Evolutionary conservation across 30 jellyfish, hydroid and myxozoan genomes (phyloP).

Genomic region (Pelagia noctiluca): DNA sequence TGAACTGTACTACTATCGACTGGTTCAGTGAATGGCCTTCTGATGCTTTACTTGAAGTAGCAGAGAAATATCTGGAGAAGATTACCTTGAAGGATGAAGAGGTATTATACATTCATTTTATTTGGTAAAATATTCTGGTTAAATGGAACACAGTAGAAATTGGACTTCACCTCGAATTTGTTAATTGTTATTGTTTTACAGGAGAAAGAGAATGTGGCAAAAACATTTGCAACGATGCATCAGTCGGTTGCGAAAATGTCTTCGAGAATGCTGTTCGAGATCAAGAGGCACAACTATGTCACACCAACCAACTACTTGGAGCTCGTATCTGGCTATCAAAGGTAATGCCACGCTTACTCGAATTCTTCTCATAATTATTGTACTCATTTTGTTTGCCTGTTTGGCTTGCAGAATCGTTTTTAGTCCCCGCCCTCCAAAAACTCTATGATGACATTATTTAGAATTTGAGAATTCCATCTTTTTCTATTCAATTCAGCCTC

Average conservation of each 20-base stretch:
- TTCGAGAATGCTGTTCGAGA: conserved; percentile 85
- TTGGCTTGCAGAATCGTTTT: background rate
- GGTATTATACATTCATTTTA: too few species aligned
- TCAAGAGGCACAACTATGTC: conserved; percentile 91
- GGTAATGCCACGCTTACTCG: conserved; percentile 26
- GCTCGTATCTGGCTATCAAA: conserved; percentile 92
- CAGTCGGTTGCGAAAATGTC: conserved; percentile 93
- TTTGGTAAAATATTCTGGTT: too few species aligned
- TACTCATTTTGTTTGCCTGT: too few species aligned
- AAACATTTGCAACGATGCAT: conserved; percentile 83
- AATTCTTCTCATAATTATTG: background rate
- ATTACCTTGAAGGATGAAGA: conserved; percentile 74
- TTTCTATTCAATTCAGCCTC: conserved; percentile 32
- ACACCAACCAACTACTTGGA: conserved; percentile 98
- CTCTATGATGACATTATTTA: too few species aligned
- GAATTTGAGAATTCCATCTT: too few species aligned
- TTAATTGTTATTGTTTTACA: conserved; percentile 9
- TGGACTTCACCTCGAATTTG: background rate
- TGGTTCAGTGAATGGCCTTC: conserved; percentile 99
- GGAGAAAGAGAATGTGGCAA: conserved; percentile 80
- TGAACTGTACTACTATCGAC: conserved; percentile 97
- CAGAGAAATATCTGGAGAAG: conserved; percentile 85
- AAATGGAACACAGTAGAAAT: background rate
- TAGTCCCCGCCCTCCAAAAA: too few species aligned
- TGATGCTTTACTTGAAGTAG: conserved; percentile 97